Evolutionary conservation across 2,113 vertebrate species (phyloP), one percentile per base, ranked within the genome.

Genomic region (Heterotis niloticus): DNA sequence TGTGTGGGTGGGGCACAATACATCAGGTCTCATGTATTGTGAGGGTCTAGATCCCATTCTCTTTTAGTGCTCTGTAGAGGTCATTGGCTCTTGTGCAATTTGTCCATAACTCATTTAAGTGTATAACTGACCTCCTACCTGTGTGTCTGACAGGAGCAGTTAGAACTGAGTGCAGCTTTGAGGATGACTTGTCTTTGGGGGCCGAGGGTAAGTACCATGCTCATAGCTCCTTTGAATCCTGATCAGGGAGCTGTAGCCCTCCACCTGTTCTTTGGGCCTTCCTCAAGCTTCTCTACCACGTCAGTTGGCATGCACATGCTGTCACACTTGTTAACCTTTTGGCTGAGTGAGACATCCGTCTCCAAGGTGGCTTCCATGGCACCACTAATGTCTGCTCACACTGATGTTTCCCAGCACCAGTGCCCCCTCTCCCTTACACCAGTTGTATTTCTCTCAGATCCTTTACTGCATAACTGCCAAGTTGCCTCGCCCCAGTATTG

Each of bases 141-240:
- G 54, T 83, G 1, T 87, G 82, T 44, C 83, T 82, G 60, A 89
- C 88, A 98, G 96, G 95, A 87, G 90, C 85, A 71, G 78, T 88
- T 84, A 96, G 86, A 92, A 96, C 95, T 91, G 96, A 96, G 89
- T 95, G 95, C 91, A 98, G 96, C 90, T 99, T 99, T 93, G 97
- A 99, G 94, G 97, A 99, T 96, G 96, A 99, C 90, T 92, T 99
- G 87, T 98, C 94, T 66, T 87, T 99, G 90, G 97, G 97, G 92
- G 97, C 96, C 1, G 97, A 99, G 95, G 97, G 97, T 98, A 84
- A 89, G 90, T 85, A 79, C 57, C 17, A 2, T 11, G 1, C 23
- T 4, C 1, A 64, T n/a, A 4, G 57, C 51, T 73, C 5, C 59
- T 60, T 54, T 57, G 18, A 28, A 12, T 12, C 59, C 59, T 62